Conservation (phyloP, 2,888 invertebrate genomes). For the Polyommatus icarus region DNA sequence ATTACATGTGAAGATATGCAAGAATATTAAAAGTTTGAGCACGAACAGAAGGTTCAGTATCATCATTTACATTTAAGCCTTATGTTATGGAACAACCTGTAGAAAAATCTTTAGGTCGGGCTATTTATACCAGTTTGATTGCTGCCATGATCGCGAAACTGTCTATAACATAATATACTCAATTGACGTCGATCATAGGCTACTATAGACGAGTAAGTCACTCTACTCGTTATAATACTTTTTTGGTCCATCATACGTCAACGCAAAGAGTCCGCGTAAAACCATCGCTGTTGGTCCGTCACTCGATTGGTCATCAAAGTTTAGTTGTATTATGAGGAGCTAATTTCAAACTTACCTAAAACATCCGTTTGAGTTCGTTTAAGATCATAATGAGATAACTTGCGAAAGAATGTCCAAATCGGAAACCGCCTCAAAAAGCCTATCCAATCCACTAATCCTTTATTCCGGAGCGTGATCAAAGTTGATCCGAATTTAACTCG, state of each 20-base stretch:
- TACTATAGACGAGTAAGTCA: neutral
- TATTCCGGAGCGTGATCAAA: constrained; percentile 39
- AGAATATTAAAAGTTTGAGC: constrained; percentile 15
- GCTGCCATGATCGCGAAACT: too few species aligned
- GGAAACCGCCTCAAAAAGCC: neutral
- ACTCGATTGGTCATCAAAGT: neutral
- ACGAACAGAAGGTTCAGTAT: neutral
- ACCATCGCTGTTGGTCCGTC: neutral
- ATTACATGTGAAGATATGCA: constrained; percentile 18
- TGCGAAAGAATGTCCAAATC: neutral
- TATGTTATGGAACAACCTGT: neutral
- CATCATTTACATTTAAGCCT: neutral
- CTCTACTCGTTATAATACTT: too few species aligned
- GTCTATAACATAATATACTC: too few species aligned
- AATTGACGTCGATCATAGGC: too few species aligned
- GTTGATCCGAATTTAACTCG: constrained; percentile 41
- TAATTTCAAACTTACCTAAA: neutral
- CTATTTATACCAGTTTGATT: neutral
- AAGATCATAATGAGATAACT: constrained; percentile 11
- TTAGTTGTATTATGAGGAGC: neutral
- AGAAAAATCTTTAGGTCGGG: neutral
- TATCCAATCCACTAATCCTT: constrained; percentile 27
- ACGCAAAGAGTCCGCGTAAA: too few species aligned
- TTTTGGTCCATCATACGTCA: too few species aligned
- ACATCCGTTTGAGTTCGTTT: neutral